These are phyloP conservation scores for Malurus alboscapulatus DNA, from an alignment of 2,113 vertebrate species.

Conservation along the genomic window DNA sequence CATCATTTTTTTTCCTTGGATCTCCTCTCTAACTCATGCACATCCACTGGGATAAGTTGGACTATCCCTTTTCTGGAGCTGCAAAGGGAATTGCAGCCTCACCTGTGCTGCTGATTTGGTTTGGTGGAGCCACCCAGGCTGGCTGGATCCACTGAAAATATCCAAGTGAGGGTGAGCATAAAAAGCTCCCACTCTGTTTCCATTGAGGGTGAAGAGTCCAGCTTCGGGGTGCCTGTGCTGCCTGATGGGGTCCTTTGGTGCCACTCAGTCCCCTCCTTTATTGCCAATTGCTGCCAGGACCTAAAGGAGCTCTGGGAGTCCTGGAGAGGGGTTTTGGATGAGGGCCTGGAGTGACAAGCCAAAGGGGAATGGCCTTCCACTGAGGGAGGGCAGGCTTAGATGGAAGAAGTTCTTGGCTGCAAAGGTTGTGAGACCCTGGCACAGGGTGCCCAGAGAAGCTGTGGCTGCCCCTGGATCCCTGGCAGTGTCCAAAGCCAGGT, in stretches of 20 bases:
- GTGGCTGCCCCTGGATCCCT: not conserved
- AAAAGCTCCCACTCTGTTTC: not conserved
- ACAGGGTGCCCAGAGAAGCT: not conserved
- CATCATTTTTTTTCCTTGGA: not conserved
- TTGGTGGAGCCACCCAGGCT: not conserved
- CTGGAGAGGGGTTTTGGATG: not conserved
- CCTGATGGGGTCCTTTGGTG: not conserved
- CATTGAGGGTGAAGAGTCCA: not conserved
- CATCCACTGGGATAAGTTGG: not conserved
- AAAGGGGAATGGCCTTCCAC: not conserved
- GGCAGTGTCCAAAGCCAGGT: not conserved
- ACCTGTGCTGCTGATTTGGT: fast-evolving
- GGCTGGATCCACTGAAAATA: not conserved
- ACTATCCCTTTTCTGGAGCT: not conserved
- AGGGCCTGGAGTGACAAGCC: not conserved
- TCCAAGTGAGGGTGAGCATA: not conserved
- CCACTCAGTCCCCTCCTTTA: not conserved
- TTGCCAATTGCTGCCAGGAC: not conserved
- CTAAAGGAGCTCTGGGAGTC: not conserved
- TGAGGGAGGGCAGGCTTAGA: not conserved
- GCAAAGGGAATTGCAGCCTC: not conserved
- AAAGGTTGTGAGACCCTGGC: not conserved
- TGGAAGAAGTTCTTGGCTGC: not conserved
- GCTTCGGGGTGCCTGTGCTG: not conserved
- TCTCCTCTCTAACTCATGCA: not conserved